These are phyloP conservation scores for Tortricodes alternella DNA, from an alignment of 2,888 invertebrate species.

Conservation along the genomic window DNA sequence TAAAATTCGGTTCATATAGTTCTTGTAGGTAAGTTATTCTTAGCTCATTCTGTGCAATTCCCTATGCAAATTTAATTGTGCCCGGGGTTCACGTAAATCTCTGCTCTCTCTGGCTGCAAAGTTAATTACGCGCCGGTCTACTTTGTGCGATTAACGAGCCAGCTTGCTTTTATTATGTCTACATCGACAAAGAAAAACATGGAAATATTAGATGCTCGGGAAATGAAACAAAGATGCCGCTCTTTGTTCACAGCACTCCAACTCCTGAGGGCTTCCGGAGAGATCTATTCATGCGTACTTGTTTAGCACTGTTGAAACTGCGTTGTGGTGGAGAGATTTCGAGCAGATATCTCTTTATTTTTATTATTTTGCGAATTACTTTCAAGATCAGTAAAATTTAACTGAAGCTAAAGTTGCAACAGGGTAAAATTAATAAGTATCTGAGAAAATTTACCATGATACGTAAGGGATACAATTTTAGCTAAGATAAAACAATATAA, in stretches of 20 bases:
- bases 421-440: too few species aligned
- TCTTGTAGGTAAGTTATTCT: constrained; percentile 66
- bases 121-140: constrained; percentile 76
- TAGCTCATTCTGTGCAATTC: constrained; percentile 77
- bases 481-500: too few species aligned
- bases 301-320: background rate
- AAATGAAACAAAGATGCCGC: constrained; percentile 19
- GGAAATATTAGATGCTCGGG: constrained; percentile 26
- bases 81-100: constrained; percentile 80
- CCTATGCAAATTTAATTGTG: constrained; percentile 83
- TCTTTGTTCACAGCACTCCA: constrained; percentile 6
- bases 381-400: too few species aligned
- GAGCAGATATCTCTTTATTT: too few species aligned
- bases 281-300: background rate
- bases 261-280: background rate
- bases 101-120: constrained; percentile 71
- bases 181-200: constrained; percentile 65
- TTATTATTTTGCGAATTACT: too few species aligned
- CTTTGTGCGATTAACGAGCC: constrained; percentile 73
- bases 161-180: constrained; percentile 74
- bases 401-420: too few species aligned
- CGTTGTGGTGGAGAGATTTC: too few species aligned
- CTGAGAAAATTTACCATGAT: too few species aligned
- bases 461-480: too few species aligned
- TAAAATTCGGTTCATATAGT: constrained; percentile 68